phyloP scores from a whole-genome alignment of 2,888 invertebrate genomes.

The Chydorus sphaericus region DNA sequence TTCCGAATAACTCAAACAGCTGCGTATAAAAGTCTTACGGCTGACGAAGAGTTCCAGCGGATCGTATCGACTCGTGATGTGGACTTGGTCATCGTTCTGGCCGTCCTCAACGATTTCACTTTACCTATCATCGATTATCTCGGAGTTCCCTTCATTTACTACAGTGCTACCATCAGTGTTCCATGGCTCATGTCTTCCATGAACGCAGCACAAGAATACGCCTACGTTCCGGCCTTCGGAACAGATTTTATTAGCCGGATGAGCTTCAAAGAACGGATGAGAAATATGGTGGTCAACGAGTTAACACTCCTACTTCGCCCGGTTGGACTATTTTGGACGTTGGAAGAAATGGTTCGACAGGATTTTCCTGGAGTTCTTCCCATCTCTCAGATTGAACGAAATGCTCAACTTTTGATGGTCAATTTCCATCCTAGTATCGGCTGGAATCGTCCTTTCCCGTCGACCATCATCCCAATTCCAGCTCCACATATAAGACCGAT shows the following conservation, averaged over 20 bases:
- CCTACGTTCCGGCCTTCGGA: neutral
- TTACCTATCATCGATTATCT: neutral
- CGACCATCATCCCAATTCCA: neutral
- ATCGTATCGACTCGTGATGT: neutral
- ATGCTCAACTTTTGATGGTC: neutral
- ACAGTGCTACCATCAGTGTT: neutral
- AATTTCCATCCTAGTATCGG: neutral
- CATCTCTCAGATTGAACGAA: neutral
- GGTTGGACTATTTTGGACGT: neutral
- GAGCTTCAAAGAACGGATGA: neutral
- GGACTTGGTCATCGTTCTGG: neutral
- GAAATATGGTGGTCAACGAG: neutral
- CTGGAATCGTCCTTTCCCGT: neutral
- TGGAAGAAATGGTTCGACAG: neutral
- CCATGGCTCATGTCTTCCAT: neutral
- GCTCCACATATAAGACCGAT: neutral
- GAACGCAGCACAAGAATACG: neutral
- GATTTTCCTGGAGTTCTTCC: neutral
- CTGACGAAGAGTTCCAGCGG: neutral
- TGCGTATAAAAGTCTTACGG: neutral
- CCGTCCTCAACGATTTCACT: slow-evolving; percentile 7
- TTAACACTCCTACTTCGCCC: neutral
- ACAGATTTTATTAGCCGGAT: neutral
- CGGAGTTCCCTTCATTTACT: neutral
- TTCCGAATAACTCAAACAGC: neutral